Percentiles rank a stretch among this genome's conserved stretches.
phyloP scores from a whole-genome alignment of 2,113 vertebrate genomes.

The Dipodomys ordii region DNA sequence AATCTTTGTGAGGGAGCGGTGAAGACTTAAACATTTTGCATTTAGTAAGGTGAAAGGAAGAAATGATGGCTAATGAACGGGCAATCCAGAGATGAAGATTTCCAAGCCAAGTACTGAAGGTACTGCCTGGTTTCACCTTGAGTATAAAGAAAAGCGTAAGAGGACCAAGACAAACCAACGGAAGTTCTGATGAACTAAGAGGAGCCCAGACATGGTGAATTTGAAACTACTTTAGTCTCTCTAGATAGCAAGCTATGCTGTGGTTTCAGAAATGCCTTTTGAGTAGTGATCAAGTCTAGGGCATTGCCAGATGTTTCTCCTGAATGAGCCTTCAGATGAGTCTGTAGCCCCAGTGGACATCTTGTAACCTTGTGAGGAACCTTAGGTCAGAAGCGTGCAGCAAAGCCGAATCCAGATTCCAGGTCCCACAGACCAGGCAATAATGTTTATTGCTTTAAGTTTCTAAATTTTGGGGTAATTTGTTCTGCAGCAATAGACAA shows the following conservation, averaged over 20 bases:
- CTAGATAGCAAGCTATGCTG: not conserved
- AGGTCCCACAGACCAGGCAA: not conserved
- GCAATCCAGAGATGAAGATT: not conserved
- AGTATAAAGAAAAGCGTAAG: not conserved
- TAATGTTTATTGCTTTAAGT: not conserved
- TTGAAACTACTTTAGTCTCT: conserved; percentile 5
- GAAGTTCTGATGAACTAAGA: not conserved
- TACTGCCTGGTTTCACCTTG: not conserved
- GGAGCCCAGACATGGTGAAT: not conserved
- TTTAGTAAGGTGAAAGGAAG: not conserved
- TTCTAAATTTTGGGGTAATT: not conserved
- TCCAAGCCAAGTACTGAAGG: not conserved
- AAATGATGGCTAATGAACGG: not conserved
- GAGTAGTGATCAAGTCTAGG: not conserved
- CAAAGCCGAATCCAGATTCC: not conserved
- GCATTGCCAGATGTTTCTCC: not conserved
- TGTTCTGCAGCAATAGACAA: not conserved
- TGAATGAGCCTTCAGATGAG: not conserved
- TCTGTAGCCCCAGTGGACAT: not conserved
- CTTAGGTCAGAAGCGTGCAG: not conserved
- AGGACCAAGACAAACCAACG: not conserved
- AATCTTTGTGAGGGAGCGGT: not conserved
- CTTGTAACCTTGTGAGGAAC: not conserved
- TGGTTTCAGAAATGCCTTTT: conserved; percentile 26
- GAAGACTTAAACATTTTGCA: conserved; percentile 30